Conservation (phyloP, 1,140 invertebrate species). For the Cyclina sinensis region DNA sequence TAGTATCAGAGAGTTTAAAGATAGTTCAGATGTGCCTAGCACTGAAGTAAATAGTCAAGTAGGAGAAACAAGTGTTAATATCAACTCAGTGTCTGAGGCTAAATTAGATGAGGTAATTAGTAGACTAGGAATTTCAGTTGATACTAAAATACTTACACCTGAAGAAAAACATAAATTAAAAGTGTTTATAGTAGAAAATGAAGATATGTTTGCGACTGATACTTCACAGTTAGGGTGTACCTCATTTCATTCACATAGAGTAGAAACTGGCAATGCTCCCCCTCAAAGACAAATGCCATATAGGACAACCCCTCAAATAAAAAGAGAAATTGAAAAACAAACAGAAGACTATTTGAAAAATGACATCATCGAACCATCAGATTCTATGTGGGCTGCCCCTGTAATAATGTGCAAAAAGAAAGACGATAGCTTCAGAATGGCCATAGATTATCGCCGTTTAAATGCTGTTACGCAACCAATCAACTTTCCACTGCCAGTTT, state of each 20-base stretch:
- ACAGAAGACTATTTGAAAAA: slow-evolving; percentile 65
- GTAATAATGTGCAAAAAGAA: slow-evolving; percentile 70
- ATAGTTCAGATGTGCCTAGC: background rate
- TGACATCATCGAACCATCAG: slow-evolving; percentile 69
- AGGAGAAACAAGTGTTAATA: background rate
- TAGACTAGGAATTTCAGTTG: slow-evolving; percentile 22
- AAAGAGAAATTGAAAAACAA: slow-evolving; percentile 62
- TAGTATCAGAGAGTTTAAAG: background rate
- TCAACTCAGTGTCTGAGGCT: background rate
- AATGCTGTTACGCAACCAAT: slow-evolving; percentile 69
- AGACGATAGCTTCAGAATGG: slow-evolving; percentile 42
- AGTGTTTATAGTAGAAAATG: slow-evolving; percentile 33
- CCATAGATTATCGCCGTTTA: slow-evolving; percentile 40
- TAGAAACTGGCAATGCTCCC: slow-evolving; percentile 62
- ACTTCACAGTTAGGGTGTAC: slow-evolving; percentile 58
- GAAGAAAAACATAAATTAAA: slow-evolving; percentile 1
- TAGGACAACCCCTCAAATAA: slow-evolving; percentile 28
- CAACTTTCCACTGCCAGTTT: slow-evolving; percentile 51
- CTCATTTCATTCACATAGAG: slow-evolving; percentile 50
- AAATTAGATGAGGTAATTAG: slow-evolving; percentile 1
- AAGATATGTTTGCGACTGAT: slow-evolving; percentile 48
- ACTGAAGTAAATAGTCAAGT: background rate
- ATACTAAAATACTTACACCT: background rate
- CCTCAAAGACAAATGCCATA: slow-evolving; percentile 61
- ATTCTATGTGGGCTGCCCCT: slow-evolving; percentile 66